Conservation (phyloP, 1,140 invertebrate species). For the Proales similis region DNA sequence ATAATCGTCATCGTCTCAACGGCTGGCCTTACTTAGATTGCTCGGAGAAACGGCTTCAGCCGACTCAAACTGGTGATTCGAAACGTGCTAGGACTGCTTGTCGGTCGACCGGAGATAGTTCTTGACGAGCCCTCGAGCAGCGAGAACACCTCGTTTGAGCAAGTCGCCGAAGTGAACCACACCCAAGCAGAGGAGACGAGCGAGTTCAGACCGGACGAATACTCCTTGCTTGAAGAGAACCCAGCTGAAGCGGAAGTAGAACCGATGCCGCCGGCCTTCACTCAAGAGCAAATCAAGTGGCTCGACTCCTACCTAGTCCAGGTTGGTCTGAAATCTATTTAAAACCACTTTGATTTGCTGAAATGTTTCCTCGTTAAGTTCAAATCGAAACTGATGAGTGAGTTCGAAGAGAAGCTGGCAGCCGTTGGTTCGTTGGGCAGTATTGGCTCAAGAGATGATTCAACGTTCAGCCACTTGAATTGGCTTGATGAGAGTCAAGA, state of each 20-base stretch:
- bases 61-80: not conserved
- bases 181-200: too few relatives aligned
- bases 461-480: not conserved
- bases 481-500: not conserved
- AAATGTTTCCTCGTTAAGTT: constrained; percentile 23
- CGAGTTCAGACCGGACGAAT: too few relatives aligned
- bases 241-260: too few relatives aligned
- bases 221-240: too few relatives aligned
- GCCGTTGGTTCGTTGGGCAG: too few relatives aligned
- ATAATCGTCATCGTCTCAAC: not conserved
- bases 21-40: constrained; percentile 2
- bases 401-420: constrained; percentile 5
- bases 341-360: not conserved
- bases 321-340: not conserved
- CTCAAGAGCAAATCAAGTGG: too few relatives aligned
- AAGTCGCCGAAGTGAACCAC: too few relatives aligned
- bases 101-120: constrained; percentile 8
- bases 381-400: not conserved
- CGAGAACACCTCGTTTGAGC: too few relatives aligned
- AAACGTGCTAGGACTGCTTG: constrained; percentile 1
- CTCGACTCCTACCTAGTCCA: too few relatives aligned
- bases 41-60: not conserved
- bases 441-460: not conserved
- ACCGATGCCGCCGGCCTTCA: too few relatives aligned
- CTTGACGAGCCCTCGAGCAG: too few relatives aligned